These are phyloP conservation scores for Zapus hudsonius DNA, from an alignment of 2,113 vertebrate species.

Conservation along the genomic window DNA sequence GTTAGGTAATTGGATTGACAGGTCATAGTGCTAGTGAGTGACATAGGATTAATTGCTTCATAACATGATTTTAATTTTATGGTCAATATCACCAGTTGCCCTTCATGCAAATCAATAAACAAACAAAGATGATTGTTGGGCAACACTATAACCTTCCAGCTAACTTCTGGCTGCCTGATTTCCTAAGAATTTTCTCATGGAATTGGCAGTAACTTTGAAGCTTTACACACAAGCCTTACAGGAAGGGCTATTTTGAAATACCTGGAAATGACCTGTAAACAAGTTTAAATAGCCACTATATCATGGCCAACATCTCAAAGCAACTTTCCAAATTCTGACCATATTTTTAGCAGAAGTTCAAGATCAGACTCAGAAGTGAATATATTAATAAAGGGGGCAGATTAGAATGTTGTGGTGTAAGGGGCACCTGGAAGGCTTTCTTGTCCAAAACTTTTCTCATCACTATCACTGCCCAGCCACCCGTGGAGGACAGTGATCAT, in stretches of 20 bases:
- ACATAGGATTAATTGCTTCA: slow-evolving; percentile 46
- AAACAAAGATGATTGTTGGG: slow-evolving; percentile 44
- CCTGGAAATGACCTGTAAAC: slow-evolving; percentile 5
- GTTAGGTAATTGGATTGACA: slow-evolving; percentile 41
- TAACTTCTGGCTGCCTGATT: slow-evolving; percentile 15
- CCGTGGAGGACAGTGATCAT: too few species aligned
- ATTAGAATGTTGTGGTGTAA: neutral
- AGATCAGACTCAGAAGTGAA: slow-evolving; percentile 33
- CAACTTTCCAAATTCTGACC: slow-evolving; percentile 48
- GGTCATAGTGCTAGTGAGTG: neutral
- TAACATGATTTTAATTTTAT: slow-evolving; percentile 66
- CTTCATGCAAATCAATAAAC: slow-evolving; percentile 56
- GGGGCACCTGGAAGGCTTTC: neutral
- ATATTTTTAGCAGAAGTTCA: slow-evolving; percentile 12
- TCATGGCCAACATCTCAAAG: neutral
- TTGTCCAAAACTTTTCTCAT: slow-evolving; percentile 42
- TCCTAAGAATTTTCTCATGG: slow-evolving; percentile 47
- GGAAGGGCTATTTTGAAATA: slow-evolving; percentile 65
- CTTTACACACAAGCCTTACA: slow-evolving; percentile 42
- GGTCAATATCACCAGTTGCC: slow-evolving; percentile 62
- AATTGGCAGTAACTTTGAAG: slow-evolving; percentile 61
- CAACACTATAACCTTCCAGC: neutral
- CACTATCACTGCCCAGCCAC: too few species aligned
- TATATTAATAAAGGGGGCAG: neutral
- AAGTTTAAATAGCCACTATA: slow-evolving; percentile 41